phyloP scores from a whole-genome alignment of 2,113 vertebrate genomes.

The Speoplatyrhinus poulsoni region DNA sequence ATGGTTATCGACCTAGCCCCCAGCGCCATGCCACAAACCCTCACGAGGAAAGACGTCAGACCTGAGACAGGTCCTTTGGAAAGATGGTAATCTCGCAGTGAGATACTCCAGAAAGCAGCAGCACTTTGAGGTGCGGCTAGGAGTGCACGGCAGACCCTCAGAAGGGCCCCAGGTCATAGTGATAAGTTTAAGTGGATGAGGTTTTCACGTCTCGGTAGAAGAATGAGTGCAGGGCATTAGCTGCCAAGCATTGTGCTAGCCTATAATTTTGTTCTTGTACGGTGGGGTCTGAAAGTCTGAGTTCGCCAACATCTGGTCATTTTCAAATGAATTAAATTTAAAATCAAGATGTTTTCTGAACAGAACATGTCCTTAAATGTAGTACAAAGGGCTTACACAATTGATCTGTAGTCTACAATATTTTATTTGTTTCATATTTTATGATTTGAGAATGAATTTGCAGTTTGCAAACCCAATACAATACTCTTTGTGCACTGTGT shows the following conservation, averaged over 20 bases:
- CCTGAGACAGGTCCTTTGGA: slow-evolving; percentile 36
- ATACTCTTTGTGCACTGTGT: neutral
- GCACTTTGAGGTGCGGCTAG: neutral
- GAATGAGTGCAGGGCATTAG: no score
- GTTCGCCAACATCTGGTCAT: no score
- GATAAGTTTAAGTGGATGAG: neutral
- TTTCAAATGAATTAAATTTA: no score
- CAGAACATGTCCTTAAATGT: no score
- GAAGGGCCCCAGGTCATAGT: neutral
- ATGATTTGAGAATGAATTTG: no score
- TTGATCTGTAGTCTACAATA: no score
- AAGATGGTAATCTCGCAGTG: slow-evolving; percentile 41
- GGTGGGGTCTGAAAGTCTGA: no score
- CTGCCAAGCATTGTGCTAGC: no score
- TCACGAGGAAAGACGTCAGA: slow-evolving; percentile 36
- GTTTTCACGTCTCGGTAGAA: neutral
- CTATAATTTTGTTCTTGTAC: no score
- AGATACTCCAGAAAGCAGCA: slow-evolving; percentile 25
- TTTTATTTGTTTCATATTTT: no score
- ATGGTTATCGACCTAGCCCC: slow-evolving; percentile 71
- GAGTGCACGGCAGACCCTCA: slow-evolving; percentile 5
- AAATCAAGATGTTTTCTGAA: no score
- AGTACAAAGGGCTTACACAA: neutral
- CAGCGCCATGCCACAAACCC: slow-evolving; percentile 20
- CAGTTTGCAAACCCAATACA: no score